phyloP scores from a whole-genome alignment of 1,140 invertebrate species.

The Calycopis cecrops region DNA sequence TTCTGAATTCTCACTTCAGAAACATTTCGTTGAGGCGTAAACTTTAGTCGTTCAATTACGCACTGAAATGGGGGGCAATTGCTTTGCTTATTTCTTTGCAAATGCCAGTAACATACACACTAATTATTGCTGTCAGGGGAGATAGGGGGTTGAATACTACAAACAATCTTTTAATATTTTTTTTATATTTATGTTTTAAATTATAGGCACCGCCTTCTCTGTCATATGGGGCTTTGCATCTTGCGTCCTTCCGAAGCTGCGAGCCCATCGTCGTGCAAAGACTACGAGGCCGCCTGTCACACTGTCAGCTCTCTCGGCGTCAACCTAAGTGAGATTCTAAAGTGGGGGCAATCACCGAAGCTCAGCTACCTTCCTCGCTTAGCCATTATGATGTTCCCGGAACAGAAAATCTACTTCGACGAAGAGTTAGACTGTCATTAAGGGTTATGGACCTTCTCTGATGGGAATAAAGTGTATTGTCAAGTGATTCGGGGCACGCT shows the following conservation, averaged over 20 bases:
- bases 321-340: constrained; percentile 20
- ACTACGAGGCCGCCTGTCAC: constrained; percentile 28
- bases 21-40: no score
- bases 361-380: constrained; percentile 25
- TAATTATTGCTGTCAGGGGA: no score
- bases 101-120: no score
- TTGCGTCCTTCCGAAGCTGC: constrained; percentile 23
- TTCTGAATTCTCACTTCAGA: no score
- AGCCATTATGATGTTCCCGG: constrained; percentile 32
- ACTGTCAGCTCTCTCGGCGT: constrained; percentile 20
- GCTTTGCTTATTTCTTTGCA: no score
- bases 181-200: no score
- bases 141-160: no score
- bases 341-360: constrained; percentile 25
- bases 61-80: no score
- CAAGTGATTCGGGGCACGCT: constrained; percentile 2
- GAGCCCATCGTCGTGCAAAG: constrained; percentile 11
- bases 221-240: constrained; percentile 37
- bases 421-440: constrained; percentile 26
- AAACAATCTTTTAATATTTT: no score
- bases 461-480: constrained; percentile 14
- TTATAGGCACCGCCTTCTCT: constrained; percentile 43
- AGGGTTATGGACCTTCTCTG: constrained; percentile 1
- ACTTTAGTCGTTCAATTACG: no score
- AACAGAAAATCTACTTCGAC: constrained; percentile 36